Evolutionary conservation across 1,140 invertebrate genomes (phyloP).

Genomic region (Notospermus geniculatus): DNA sequence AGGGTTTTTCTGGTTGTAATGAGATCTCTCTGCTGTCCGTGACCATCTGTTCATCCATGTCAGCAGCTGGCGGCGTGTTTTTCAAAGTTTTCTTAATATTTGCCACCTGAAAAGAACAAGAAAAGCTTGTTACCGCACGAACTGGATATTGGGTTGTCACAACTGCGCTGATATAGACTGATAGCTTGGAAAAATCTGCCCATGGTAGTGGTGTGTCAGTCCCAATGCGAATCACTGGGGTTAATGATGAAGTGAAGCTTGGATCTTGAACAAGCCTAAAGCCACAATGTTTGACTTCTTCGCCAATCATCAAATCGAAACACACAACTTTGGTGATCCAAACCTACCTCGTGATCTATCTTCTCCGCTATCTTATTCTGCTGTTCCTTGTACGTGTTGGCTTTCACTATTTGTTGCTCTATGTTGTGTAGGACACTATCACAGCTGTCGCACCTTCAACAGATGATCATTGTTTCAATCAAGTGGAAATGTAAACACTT

Average conservation of each 20-base stretch:
- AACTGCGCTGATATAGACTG: neutral
- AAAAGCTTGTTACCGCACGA: too few relatives aligned
- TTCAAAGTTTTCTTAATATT: slow-evolving; percentile 82
- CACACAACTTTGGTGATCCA: neutral
- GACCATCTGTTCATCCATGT: slow-evolving; percentile 55
- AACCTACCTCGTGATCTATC: slow-evolving; percentile 79
- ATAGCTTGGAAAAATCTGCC: too few relatives aligned
- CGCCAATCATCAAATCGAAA: neutral
- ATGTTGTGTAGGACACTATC: slow-evolving; percentile 84
- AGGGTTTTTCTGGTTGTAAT: slow-evolving; percentile 44
- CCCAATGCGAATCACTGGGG: too few relatives aligned
- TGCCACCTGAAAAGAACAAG: slow-evolving; percentile 61
- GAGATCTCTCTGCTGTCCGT: slow-evolving; percentile 59
- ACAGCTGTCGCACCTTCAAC: slow-evolving; percentile 74
- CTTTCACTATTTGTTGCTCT: slow-evolving; percentile 82
- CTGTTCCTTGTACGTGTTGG: slow-evolving; percentile 81
- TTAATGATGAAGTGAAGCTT: too few relatives aligned
- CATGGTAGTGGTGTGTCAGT: too few relatives aligned
- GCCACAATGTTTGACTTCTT: too few relatives aligned
- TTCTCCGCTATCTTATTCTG: slow-evolving; percentile 76
- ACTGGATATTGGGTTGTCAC: neutral
- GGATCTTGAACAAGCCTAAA: too few relatives aligned
- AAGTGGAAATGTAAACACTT: neutral
- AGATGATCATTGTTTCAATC: slow-evolving; percentile 2
- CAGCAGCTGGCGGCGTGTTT: slow-evolving; percentile 54